phyloP scores from a whole-genome alignment of 2,797 vertebrate genomes.

The Squalus acanthias region DNA sequence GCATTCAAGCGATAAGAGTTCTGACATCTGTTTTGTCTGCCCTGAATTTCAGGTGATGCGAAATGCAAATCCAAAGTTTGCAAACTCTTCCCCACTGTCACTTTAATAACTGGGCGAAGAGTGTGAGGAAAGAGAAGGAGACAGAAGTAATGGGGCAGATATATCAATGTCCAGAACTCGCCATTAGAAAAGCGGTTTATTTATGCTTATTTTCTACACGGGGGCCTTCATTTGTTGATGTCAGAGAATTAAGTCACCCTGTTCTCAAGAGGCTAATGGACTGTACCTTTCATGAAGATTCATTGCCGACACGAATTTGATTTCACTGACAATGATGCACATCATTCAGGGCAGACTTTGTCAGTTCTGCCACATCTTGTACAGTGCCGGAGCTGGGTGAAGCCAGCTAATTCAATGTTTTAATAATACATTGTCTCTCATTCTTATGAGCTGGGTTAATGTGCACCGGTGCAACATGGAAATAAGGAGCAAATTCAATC shows the following conservation, averaged over 20 bases:
- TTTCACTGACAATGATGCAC: constrained; percentile 37
- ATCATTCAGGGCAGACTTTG: background rate
- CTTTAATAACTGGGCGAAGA: background rate
- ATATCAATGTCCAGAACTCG: background rate
- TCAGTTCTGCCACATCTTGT: constrained; percentile 35
- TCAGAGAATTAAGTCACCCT: constrained; percentile 21
- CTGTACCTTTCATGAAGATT: constrained; percentile 33
- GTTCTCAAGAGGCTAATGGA: constrained; percentile 26
- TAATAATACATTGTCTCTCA: constrained; percentile 36
- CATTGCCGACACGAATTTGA: constrained; percentile 28
- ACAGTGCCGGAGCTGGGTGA: background rate
- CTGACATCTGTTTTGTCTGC: constrained; percentile 1
- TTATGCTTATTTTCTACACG: constrained; percentile 28
- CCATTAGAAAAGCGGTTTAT: background rate
- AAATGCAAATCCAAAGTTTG: constrained; percentile 20
- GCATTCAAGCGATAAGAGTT: background rate
- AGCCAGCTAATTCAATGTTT: constrained; percentile 23
- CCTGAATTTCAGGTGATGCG: constrained; percentile 6
- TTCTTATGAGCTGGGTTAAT: constrained; percentile 9
- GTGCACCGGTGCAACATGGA: background rate
- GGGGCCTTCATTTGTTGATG: constrained; percentile 24
- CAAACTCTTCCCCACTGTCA: background rate
- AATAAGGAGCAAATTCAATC: constrained; percentile 23
- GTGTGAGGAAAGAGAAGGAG: background rate
- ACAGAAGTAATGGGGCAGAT: constrained; percentile 18